A percentile compares a stretch with the other conserved stretches of the same genome.
phyloP scores from a whole-genome alignment of 2,888 invertebrate genomes.

The Phengaris arion region DNA sequence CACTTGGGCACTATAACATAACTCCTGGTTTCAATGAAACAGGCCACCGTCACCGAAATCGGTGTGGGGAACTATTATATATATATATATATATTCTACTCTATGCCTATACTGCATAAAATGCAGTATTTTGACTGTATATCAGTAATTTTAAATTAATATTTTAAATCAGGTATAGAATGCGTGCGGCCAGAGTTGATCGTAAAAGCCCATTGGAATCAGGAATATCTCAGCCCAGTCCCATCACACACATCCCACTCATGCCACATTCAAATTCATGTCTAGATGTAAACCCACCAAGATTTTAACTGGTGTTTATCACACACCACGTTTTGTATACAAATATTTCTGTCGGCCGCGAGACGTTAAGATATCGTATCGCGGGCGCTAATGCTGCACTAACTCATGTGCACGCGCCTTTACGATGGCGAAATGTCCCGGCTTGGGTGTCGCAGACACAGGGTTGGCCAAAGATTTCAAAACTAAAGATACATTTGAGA shows the following conservation, averaged over 20 bases:
- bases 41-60: no score
- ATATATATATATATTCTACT: no score
- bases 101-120: no score
- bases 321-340: conserved; percentile 45
- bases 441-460: background rate
- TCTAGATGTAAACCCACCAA: conserved; percentile 6
- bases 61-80: no score
- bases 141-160: no score
- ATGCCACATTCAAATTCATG: no score
- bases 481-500: no score
- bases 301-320: conserved; percentile 46
- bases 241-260: background rate
- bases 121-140: no score
- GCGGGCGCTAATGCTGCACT: conserved; percentile 68
- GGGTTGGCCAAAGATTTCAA: background rate
- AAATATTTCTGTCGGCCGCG: conserved; percentile 47
- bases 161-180: no score
- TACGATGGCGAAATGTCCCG: conserved; percentile 54
- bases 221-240: background rate
- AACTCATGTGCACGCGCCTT: conserved; percentile 71
- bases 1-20: no score
- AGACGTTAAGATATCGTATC: conserved; percentile 74
- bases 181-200: no score
- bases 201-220: background rate
- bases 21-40: no score